Conservation (phyloP, 2,888 invertebrate genomes). For the Stenotaenia linearis region DNA sequence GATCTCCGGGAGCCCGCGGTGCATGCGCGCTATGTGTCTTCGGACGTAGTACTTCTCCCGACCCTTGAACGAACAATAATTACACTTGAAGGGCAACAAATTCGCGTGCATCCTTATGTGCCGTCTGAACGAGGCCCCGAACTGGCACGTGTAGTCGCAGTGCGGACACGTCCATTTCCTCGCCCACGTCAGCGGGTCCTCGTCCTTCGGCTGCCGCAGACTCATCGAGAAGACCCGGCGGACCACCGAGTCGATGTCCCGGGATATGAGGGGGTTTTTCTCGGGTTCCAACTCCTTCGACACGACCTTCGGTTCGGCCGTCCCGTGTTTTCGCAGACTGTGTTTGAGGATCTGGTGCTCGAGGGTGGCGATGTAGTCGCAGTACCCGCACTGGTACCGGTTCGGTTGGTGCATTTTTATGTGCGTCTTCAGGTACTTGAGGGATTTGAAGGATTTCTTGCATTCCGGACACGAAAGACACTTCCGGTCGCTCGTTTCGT, state of each 20-base stretch:
- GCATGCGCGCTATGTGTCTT: conserved; percentile 38
- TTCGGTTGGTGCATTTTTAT: conserved; percentile 36
- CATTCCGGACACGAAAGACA: conserved; percentile 35
- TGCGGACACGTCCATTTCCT: conserved; percentile 39
- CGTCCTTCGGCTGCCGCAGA: conserved; percentile 35
- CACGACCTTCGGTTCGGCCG: conserved; percentile 33
- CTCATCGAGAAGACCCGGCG: conserved; percentile 33
- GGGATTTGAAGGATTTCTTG: conserved; percentile 35
- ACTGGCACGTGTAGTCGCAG: conserved; percentile 39
- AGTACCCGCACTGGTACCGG: conserved; percentile 36
- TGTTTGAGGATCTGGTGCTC: conserved; percentile 35
- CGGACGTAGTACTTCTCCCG: conserved; percentile 39
- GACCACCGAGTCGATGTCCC: conserved; percentile 34
- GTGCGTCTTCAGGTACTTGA: conserved; percentile 36
- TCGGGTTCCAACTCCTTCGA: conserved; percentile 36
- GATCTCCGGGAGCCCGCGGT: conserved; percentile 35
- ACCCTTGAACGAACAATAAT: conserved; percentile 39
- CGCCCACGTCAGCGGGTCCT: conserved; percentile 37
- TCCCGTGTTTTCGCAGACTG: conserved; percentile 32
- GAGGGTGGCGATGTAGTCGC: conserved; percentile 35
- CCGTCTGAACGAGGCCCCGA: conserved; percentile 39
- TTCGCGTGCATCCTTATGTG: conserved; percentile 38
- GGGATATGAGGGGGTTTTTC: conserved; percentile 35
- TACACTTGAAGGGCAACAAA: conserved; percentile 38
- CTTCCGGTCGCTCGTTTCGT: neutral